phyloP scores from a whole-genome alignment of 2,113 vertebrate genomes.

The Psilopsiagon aurifrons region DNA sequence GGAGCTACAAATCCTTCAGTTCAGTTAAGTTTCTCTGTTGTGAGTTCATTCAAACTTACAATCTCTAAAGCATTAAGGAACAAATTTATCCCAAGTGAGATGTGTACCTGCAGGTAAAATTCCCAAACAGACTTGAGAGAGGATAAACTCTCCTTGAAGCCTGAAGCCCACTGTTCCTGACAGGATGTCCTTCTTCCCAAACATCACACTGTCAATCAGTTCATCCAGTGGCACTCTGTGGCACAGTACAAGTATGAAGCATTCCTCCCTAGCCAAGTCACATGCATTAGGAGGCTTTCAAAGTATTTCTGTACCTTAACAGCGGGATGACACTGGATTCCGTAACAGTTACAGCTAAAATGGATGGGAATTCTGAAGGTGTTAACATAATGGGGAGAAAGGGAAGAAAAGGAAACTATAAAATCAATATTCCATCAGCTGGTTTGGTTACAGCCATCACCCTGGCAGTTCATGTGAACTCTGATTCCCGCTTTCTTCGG shows the following conservation, averaged over 20 bases:
- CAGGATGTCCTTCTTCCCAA: neutral
- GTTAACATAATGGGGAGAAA: neutral
- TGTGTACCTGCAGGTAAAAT: neutral
- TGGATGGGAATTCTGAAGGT: neutral
- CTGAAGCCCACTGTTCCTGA: neutral
- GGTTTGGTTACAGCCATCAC: conserved; percentile 20
- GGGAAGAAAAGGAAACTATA: neutral
- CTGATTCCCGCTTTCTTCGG: conserved; percentile 46
- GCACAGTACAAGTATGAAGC: neutral
- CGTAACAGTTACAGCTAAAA: neutral
- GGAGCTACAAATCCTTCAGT: neutral
- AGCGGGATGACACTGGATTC: neutral
- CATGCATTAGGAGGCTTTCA: neutral
- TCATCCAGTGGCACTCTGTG: neutral
- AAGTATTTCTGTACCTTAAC: neutral
- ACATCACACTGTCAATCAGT: neutral
- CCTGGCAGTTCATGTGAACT: neutral
- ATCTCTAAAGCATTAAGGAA: neutral
- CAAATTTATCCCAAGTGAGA: neutral
- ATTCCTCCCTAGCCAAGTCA: neutral
- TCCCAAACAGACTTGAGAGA: neutral
- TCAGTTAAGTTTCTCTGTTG: neutral
- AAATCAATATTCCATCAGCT: neutral
- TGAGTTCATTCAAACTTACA: neutral
- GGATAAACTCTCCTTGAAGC: neutral